A percentile compares a stretch with the other conserved stretches of the same genome.
phyloP scores from a whole-genome alignment of 2,888 invertebrate species.

The Macrosoma leucophasiata region DNA sequence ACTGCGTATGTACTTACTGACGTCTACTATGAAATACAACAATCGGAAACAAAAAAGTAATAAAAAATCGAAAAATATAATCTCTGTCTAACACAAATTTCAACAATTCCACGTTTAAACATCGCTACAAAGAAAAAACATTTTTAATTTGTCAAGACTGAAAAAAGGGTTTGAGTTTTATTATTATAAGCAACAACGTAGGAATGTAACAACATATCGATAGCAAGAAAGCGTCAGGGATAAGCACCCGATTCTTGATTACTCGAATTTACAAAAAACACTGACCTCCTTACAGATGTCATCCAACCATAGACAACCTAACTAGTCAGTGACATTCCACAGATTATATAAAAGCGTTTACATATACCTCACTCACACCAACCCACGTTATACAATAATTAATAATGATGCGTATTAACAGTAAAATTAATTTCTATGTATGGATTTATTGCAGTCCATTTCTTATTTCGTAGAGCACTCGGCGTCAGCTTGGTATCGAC shows the following conservation, averaged over 20 bases:
- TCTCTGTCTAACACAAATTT: slow-evolving; percentile 62
- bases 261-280: slow-evolving; percentile 10
- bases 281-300: slow-evolving; percentile 18
- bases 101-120: slow-evolving; percentile 55
- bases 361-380: slow-evolving; percentile 56
- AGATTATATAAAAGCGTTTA: slow-evolving; percentile 47
- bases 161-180: slow-evolving; percentile 26
- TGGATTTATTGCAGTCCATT: slow-evolving; percentile 56
- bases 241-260: slow-evolving; percentile 53
- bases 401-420: slow-evolving; percentile 50
- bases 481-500: slow-evolving; percentile 36
- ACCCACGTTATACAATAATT: slow-evolving; percentile 56
- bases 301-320: slow-evolving; percentile 25
- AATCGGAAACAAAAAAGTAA: slow-evolving; percentile 54
- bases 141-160: slow-evolving; percentile 10
- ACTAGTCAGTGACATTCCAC: slow-evolving; percentile 40
- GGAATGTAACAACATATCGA: slow-evolving; percentile 51
- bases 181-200: slow-evolving; percentile 42
- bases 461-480: slow-evolving; percentile 42
- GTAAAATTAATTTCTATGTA: slow-evolving; percentile 58
- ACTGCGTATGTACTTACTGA: slow-evolving; percentile 34
- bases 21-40: slow-evolving; percentile 49
- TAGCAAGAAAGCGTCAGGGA: slow-evolving; percentile 35
- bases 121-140: slow-evolving; percentile 2
- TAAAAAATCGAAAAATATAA: slow-evolving; percentile 71